Conservation (phyloP, 1,140 invertebrate genomes). For the Drosophila nebulosa region DNA sequence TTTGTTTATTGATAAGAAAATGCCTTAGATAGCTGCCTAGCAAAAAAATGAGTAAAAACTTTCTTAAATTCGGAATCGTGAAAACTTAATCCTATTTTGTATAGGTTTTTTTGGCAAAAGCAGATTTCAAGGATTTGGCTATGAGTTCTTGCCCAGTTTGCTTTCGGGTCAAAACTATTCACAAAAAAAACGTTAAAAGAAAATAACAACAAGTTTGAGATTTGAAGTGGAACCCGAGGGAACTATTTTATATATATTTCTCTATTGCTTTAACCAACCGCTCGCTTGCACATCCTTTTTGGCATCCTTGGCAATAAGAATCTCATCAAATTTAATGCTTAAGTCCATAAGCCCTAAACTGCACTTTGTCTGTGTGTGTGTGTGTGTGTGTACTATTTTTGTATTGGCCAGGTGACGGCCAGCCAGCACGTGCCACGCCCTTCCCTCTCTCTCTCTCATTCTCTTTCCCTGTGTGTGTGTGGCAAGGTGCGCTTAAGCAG, state of each 20-base stretch:
- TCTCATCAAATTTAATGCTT: conserved; percentile 62
- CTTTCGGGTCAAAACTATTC: background rate
- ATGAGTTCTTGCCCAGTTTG: background rate
- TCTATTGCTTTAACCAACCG: background rate
- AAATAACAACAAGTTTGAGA: background rate
- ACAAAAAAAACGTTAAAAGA: background rate
- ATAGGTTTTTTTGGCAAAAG: too few relatives aligned
- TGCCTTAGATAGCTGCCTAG: too few relatives aligned
- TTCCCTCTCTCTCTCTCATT: background rate
- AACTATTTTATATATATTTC: conserved; percentile 9
- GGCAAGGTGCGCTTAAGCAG: conserved; percentile 6
- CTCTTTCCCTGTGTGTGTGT: too few relatives aligned
- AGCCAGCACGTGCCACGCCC: conserved; percentile 40
- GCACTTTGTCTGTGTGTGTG: conserved; percentile 41
- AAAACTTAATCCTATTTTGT: too few relatives aligned
- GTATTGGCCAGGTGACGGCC: conserved; percentile 45
- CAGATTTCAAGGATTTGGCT: too few relatives aligned
- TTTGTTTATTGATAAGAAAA: too few relatives aligned
- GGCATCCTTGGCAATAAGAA: conserved; percentile 44
- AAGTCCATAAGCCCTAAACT: conserved; percentile 66
- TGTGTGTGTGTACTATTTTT: background rate
- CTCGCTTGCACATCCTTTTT: background rate
- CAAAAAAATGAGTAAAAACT: too few relatives aligned
- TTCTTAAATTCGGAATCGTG: too few relatives aligned
- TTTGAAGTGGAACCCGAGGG: conserved; percentile 1